A percentile compares a stretch with the other conserved stretches of the same genome.
phyloP scores from a whole-genome alignment of 2,888 invertebrate species.

The Ischnus inquisitorius region DNA sequence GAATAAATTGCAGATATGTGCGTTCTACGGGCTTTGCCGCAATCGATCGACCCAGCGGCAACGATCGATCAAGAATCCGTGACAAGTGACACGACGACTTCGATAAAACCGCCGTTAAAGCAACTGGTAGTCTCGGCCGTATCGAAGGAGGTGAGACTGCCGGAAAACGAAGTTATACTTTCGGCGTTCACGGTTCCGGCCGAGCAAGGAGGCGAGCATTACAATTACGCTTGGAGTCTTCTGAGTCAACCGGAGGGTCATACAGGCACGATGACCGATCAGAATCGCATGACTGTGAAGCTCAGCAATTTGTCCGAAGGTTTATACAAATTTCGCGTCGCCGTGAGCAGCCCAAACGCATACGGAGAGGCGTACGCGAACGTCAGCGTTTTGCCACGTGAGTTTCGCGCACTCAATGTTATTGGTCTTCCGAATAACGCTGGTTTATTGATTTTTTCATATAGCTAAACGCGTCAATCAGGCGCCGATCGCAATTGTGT shows the following conservation, averaged over 20 bases:
- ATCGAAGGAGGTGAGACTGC: slow-evolving; percentile 92
- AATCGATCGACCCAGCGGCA: slow-evolving; percentile 72
- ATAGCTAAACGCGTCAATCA: slow-evolving; percentile 93
- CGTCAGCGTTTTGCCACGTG: slow-evolving; percentile 94
- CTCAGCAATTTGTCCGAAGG: slow-evolving; percentile 95
- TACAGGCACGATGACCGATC: slow-evolving; percentile 92
- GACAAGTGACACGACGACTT: slow-evolving; percentile 75
- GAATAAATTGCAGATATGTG: slow-evolving; percentile 75
- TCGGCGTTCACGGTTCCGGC: slow-evolving; percentile 93
- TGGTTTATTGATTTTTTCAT: slow-evolving; percentile 55
- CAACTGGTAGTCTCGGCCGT: slow-evolving; percentile 91
- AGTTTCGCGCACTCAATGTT: slow-evolving; percentile 70
- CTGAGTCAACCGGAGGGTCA: slow-evolving; percentile 94
- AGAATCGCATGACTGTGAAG: slow-evolving; percentile 93
- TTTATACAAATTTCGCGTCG: slow-evolving; percentile 94
- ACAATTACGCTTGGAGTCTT: slow-evolving; percentile 95
- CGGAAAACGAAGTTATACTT: slow-evolving; percentile 94
- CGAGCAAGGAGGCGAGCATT: slow-evolving; percentile 91
- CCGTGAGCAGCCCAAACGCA: slow-evolving; percentile 92
- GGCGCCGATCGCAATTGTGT: slow-evolving; percentile 94
- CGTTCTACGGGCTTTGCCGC: slow-evolving; percentile 57
- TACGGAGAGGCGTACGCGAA: slow-evolving; percentile 95
- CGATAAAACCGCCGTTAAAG: slow-evolving; percentile 87
- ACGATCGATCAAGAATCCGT: slow-evolving; percentile 64
- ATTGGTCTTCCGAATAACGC: background rate